These are phyloP conservation scores for Dendropsophus ebraccatus DNA, from an alignment of 2,113 vertebrate genomes.

Conservation along the genomic window DNA sequence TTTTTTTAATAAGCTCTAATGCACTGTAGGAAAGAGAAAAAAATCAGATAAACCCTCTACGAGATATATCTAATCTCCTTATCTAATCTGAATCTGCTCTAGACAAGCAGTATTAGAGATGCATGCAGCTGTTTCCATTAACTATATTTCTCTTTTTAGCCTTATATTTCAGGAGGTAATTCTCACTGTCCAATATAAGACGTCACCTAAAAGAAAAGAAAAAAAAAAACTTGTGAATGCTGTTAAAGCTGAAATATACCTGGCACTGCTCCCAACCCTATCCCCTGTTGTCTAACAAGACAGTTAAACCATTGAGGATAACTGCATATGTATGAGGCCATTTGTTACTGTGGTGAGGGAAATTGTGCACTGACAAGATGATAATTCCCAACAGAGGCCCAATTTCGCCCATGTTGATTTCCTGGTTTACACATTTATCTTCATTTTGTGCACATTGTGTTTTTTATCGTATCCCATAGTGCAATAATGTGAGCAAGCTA, in stretches of 20 bases:
- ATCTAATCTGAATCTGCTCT: constrained; percentile 32
- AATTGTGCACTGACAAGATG: constrained; percentile 60
- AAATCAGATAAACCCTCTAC: background rate
- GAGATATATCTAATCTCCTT: constrained; percentile 55
- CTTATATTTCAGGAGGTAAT: constrained; percentile 26
- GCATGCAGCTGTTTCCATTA: constrained; percentile 48
- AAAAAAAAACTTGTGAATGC: constrained; percentile 12
- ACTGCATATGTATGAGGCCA: constrained; percentile 59
- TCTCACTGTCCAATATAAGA: constrained; percentile 23
- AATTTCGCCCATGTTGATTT: constrained; percentile 58
- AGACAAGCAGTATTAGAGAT: constrained; percentile 21
- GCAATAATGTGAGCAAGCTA: constrained; percentile 50
- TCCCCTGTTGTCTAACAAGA: constrained; percentile 57
- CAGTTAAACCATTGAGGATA: constrained; percentile 57
- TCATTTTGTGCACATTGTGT: constrained; percentile 45
- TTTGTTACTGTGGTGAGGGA: constrained; percentile 60
- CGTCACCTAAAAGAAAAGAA: constrained; percentile 5
- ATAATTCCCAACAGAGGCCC: constrained; percentile 58
- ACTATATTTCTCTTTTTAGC: constrained; percentile 28
- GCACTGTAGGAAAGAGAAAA: constrained; percentile 25
- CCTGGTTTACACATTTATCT: constrained; percentile 57
- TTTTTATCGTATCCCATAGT: constrained; percentile 41
- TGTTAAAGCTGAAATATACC: constrained; percentile 49
- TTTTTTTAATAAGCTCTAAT: constrained; percentile 54
- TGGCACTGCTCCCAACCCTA: constrained; percentile 40